Evolutionary conservation across 2,888 invertebrate genomes (phyloP), one percentile per base, ranked within the genome.

Genomic region (Rugalucina vietnamica): DNA sequence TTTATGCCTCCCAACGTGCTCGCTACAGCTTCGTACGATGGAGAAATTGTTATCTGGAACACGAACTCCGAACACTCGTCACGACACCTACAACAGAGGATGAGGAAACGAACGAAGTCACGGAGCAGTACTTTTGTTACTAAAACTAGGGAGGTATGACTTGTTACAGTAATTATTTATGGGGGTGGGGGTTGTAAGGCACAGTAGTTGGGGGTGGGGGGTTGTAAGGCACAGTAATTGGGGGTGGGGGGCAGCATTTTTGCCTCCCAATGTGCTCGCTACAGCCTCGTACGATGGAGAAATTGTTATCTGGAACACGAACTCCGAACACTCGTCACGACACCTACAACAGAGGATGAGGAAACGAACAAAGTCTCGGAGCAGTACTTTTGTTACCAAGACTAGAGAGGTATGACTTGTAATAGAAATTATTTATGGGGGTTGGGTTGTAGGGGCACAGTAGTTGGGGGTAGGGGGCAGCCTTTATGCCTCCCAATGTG

Each of bases 31-130:
- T 93, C 94, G 3, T 95, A 94, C 73, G 95, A 95, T 85, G 95
- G 95, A 5, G 94, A 95, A 76, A 93, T 95, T 29, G 91, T 95
- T 12, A 83, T 95, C 34, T 95, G 95, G 95, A 95, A 95, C 89
- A 94, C 93, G 49, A 94, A 93, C 82, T 94, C 95, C 0, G 95
- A 95, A 82, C 93, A 93, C 72, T 93, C 92, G 0, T 91, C 93
- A 0, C 84, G 91, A 50, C 91, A 91, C 72, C 82, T 95, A 60
- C 90, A 81, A 34, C 93, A 94, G 84, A 85, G 94, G 29, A 91
- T 92, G 39, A 85, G 90, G 27, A 85, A 86, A 73, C 37, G 57
- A 21, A 73, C 69, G 12, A 86, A 88, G 49, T 89, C 88, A 1
- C 34, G 88, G 12, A 77, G 86, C 37, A 85, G 85, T 34, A 86